Conservation (phyloP, 92 coral and sea anemone species). For the Isaurus tuberculatus region DNA sequence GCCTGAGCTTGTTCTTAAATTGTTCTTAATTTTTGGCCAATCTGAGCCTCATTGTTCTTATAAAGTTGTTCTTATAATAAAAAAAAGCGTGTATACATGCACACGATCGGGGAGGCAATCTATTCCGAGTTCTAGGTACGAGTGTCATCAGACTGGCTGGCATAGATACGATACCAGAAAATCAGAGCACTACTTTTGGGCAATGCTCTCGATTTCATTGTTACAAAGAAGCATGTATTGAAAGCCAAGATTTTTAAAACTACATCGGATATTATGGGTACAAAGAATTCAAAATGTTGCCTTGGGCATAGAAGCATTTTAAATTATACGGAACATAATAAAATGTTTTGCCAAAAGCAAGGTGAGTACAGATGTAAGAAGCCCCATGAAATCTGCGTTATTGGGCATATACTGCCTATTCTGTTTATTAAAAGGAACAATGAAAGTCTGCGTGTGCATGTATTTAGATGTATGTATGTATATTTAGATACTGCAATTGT, state of each 20-base stretch:
- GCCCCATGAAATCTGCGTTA: neutral
- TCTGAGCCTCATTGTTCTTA: too few relatives aligned
- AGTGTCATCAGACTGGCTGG: conserved; percentile 51
- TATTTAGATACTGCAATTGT: too few relatives aligned
- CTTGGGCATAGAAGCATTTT: neutral
- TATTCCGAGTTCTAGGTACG: conserved; percentile 37
- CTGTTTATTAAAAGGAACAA: conserved; percentile 1
- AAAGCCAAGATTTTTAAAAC: neutral
- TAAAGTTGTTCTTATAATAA: too few relatives aligned
- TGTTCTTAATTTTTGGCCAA: too few relatives aligned
- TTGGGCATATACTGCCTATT: neutral
- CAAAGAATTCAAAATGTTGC: neutral
- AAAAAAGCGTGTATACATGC: too few relatives aligned
- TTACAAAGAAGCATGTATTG: neutral
- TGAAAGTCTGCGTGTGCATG: neutral
- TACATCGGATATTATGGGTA: neutral
- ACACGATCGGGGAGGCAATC: conserved; percentile 47
- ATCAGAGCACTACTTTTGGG: neutral
- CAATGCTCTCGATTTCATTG: neutral
- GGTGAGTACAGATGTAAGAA: neutral
- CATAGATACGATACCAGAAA: conserved; percentile 10
- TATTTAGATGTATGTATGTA: too few relatives aligned
- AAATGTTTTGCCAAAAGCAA: too few relatives aligned
- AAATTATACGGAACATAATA: neutral
- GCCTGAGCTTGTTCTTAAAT: too few relatives aligned